Base-by-base conservation (phyloP, 2,888 invertebrate species). In the Oscheius sp. region DNA sequence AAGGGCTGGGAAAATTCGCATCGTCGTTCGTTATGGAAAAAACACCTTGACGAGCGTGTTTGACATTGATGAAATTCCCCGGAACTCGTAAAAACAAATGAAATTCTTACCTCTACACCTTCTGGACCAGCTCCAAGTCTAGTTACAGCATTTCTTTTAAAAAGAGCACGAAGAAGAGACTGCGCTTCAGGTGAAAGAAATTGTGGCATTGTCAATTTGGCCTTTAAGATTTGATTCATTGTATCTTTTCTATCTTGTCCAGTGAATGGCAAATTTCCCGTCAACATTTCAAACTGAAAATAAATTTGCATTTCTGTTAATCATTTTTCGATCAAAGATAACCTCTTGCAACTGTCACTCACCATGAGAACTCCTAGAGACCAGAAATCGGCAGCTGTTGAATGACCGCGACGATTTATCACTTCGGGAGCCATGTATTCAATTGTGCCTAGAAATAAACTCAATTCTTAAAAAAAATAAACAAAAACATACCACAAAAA, bases 311-410 rank as follows among this genome's bases (percentile, higher is more conserved):
- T 21, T 21, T 49, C 21, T 49, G 3, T 49, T 13, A 49, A 7
- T 21, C 16, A 49, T 21, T 5, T 16, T 16, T 49, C 6, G 5
- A 7, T 3, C 43, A 43, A 43, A n/a, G 52, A 41, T 25, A 16
- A 35, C n/a, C n/a, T 43, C 23, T 18, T 12, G 45, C 21, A n/a
- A 18, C 23, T 52, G 25, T 5, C 5, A 25, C 53, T 16, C 13
- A 94, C 94, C 96, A 96, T 96, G 76, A 96, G 91, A 53, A 97
- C 96, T 74, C 96, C 98, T 90, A 97, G 96, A 13, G 96, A 97
- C 99, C 99, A 99, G 97, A 99, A 99, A 90, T 99, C 99, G 3
- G 98, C 98, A 1, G 96, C 96, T 89, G 95, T 96, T 25, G 96
- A 95, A 89, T 99, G 99, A 0, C 99, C 99, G 90, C 94, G 94